Percentiles rank a stretch among this genome's conserved stretches.
Evolutionary conservation across 2,113 vertebrate species (phyloP).

Genomic region (Dasyurus viverrinus): DNA sequence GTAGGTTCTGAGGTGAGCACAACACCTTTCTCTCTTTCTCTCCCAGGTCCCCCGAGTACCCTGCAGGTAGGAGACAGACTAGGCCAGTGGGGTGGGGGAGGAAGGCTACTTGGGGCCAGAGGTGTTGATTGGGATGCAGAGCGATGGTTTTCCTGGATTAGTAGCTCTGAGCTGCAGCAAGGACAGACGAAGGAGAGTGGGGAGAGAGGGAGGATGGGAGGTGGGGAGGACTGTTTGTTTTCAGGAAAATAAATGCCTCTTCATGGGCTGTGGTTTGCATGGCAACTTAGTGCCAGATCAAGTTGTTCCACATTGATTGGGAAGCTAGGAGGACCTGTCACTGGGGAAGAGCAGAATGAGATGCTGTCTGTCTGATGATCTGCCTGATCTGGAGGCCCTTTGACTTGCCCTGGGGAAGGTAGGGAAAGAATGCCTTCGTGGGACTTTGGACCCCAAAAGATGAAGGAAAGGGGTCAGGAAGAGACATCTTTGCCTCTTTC

Average conservation of each 20-base stretch:
- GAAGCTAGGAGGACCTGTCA: background rate
- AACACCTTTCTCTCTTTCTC: background rate
- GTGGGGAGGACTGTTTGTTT: constrained; percentile 39
- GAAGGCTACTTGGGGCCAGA: background rate
- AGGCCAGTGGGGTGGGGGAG: background rate
- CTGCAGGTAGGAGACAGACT: background rate
- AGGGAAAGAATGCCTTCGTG: background rate
- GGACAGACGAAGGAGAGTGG: constrained; percentile 41
- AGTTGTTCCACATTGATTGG: constrained; percentile 36
- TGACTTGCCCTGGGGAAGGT: background rate
- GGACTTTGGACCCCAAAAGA: background rate
- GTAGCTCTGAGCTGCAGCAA: constrained; percentile 40
- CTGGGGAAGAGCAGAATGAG: background rate
- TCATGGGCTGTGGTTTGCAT: constrained; percentile 60
- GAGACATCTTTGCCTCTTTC: background rate
- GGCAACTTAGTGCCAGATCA: constrained; percentile 5
- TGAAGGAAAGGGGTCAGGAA: background rate
- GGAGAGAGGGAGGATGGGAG: background rate
- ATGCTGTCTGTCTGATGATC: constrained; percentile 3
- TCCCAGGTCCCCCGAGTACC: background rate
- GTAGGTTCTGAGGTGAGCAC: background rate
- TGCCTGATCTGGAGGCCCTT: background rate
- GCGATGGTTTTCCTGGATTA: background rate
- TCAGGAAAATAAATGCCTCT: constrained; percentile 47
- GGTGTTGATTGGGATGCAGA: background rate